A percentile compares a stretch with the other conserved stretches of the same genome.
Conservation (phyloP, 2,888 invertebrate species). For the Drosophila vallismaia region DNA sequence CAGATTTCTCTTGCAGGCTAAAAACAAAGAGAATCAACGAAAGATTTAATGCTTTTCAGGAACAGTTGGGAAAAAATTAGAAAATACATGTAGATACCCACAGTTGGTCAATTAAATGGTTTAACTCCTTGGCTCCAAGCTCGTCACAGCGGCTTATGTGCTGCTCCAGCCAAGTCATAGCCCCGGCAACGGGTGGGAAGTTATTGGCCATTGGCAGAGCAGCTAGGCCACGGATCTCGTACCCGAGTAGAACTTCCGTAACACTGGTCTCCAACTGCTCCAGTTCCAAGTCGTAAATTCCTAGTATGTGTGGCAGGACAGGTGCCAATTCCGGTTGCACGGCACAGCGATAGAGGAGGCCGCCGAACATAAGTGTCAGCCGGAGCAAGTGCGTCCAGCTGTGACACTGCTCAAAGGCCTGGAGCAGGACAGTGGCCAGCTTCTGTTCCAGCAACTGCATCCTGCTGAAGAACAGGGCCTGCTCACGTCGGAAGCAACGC, state of each 20-base stretch:
- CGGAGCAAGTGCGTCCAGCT: slow-evolving; percentile 86
- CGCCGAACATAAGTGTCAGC: slow-evolving; percentile 84
- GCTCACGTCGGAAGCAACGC: slow-evolving; percentile 85
- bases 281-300: slow-evolving; percentile 83
- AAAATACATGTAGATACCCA: slow-evolving; percentile 43
- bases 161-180: slow-evolving; percentile 90
- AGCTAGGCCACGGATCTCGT: slow-evolving; percentile 63
- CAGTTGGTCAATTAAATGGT: slow-evolving; percentile 67
- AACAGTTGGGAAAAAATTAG: background rate
- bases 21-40: background rate
- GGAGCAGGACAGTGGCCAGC: slow-evolving; percentile 86
- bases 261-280: slow-evolving; percentile 73
- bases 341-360: slow-evolving; percentile 85
- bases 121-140: slow-evolving; percentile 68
- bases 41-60: background rate
- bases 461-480: slow-evolving; percentile 83
- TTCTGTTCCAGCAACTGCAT: slow-evolving; percentile 85
- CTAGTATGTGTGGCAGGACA: slow-evolving; percentile 85
- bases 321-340: slow-evolving; percentile 85
- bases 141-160: slow-evolving; percentile 85
- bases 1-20: slow-evolving; percentile 53
- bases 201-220: slow-evolving; percentile 80
- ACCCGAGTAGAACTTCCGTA: slow-evolving; percentile 63
- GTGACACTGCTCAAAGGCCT: slow-evolving; percentile 86
- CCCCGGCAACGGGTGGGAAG: slow-evolving; percentile 89